Evolutionary conservation across 2,113 vertebrate species (phyloP).

Genomic region (Platysteira castanea): DNA sequence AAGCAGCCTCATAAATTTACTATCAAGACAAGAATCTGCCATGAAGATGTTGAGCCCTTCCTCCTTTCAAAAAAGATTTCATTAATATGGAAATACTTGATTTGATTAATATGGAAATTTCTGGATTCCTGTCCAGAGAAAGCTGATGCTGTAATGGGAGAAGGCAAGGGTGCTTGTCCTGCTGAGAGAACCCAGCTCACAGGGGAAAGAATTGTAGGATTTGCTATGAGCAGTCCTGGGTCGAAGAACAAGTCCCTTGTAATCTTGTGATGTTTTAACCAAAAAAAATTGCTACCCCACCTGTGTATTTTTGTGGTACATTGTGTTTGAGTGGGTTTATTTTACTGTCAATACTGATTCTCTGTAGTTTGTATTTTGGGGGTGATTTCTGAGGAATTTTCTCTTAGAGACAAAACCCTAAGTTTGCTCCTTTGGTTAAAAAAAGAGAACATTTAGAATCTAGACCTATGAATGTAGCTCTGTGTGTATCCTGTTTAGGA

Average conservation of each 20-base stretch:
- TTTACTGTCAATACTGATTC: neutral
- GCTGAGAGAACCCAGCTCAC: neutral
- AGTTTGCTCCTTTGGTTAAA: neutral
- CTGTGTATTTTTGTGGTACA: neutral
- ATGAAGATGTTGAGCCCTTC: neutral
- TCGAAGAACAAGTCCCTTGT: neutral
- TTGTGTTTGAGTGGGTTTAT: neutral
- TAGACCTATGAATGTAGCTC: neutral
- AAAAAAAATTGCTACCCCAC: neutral
- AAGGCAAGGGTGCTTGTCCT: neutral
- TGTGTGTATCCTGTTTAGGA: neutral
- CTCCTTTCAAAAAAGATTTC: neutral
- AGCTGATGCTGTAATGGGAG: neutral
- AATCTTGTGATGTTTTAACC: neutral
- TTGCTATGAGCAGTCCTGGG: neutral
- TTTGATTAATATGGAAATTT: conserved; percentile 18
- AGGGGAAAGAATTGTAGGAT: neutral
- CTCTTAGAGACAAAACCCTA: neutral
- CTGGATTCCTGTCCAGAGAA: neutral
- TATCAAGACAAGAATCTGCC: neutral
- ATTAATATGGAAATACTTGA: neutral
- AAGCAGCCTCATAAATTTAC: conserved; percentile 10
- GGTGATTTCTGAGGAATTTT: neutral
- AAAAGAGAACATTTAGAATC: neutral
- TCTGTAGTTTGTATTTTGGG: neutral